phyloP scores from a whole-genome alignment of 2,888 invertebrate species.

The Limenitis camilla region DNA sequence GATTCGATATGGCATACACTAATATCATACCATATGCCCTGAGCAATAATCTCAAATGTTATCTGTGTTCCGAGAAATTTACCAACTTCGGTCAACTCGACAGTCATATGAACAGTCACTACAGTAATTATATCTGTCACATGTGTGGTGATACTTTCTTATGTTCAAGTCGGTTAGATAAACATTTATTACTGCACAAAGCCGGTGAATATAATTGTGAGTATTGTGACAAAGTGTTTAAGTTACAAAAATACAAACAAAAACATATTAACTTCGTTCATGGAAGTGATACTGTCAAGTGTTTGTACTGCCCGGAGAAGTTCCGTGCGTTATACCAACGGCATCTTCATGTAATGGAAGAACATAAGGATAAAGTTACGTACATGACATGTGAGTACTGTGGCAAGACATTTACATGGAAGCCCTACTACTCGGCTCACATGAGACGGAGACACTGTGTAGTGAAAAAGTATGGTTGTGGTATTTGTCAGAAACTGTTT shows the following conservation, averaged over 20 bases:
- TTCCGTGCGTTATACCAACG: slow-evolving; percentile 33
- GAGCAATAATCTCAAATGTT: slow-evolving; percentile 33
- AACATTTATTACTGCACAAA: slow-evolving; percentile 57
- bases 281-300: slow-evolving; percentile 33
- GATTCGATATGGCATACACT: slow-evolving; percentile 38
- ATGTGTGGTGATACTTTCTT: slow-evolving; percentile 51
- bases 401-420: slow-evolving; percentile 53
- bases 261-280: slow-evolving; percentile 45
- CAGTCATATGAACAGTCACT: slow-evolving; percentile 55
- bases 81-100: slow-evolving; percentile 40
- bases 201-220: slow-evolving; percentile 54
- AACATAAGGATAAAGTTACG: slow-evolving; percentile 40
- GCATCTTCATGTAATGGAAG: slow-evolving; percentile 36
- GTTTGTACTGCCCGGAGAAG: slow-evolving; percentile 39
- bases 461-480: slow-evolving; percentile 38
- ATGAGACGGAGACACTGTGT: slow-evolving; percentile 46
- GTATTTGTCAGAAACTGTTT: slow-evolving; percentile 32
- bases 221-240: slow-evolving; percentile 60
- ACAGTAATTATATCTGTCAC: slow-evolving; percentile 47
- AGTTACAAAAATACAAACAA: slow-evolving; percentile 38
- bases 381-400: slow-evolving; percentile 42
- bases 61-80: slow-evolving; percentile 37
- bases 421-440: slow-evolving; percentile 53
- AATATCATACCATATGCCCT: slow-evolving; percentile 44
- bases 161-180: slow-evolving; percentile 33